phyloP scores from a whole-genome alignment of 2,113 vertebrate genomes.

The Pseudorhombus dupliciocellatus region DNA sequence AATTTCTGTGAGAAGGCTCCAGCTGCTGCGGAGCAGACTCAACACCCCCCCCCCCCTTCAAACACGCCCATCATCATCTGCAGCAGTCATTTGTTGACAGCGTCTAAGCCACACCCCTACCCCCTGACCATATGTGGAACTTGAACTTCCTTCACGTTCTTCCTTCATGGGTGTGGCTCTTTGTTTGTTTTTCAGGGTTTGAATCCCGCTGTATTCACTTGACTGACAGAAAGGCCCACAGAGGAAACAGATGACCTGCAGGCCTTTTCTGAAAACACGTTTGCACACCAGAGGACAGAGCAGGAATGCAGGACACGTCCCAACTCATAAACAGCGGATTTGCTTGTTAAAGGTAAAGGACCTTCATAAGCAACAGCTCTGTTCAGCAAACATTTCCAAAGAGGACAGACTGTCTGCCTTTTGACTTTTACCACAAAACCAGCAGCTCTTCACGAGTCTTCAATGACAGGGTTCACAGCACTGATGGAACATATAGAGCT shows the following conservation, averaged over 20 bases:
- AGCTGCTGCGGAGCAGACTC: not conserved
- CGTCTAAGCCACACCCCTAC: not conserved
- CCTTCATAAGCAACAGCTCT: not conserved
- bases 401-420: not conserved
- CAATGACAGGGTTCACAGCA: not conserved
- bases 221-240: not conserved
- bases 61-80: not conserved
- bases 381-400: slow-evolving; percentile 24
- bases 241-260: slow-evolving; percentile 42
- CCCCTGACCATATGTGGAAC: not conserved
- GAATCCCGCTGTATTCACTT: too few relatives aligned
- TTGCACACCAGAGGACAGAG: slow-evolving; percentile 53
- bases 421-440: slow-evolving; percentile 6
- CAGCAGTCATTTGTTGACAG: not conserved
- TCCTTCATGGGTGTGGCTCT: not conserved
- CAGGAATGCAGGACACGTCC: slow-evolving; percentile 66
- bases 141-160: not conserved
- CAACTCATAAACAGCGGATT: slow-evolving; percentile 32
- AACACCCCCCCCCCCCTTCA: not conserved
- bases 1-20: not conserved
- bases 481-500: slow-evolving; percentile 8
- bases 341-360: slow-evolving; percentile 4
- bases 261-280: slow-evolving; percentile 31
- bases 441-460: not conserved
- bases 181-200: not conserved